Evolutionary conservation across 2,113 vertebrate genomes (phyloP), one percentile per base, ranked within the genome.

Genomic region (Serilophus lunatus): DNA sequence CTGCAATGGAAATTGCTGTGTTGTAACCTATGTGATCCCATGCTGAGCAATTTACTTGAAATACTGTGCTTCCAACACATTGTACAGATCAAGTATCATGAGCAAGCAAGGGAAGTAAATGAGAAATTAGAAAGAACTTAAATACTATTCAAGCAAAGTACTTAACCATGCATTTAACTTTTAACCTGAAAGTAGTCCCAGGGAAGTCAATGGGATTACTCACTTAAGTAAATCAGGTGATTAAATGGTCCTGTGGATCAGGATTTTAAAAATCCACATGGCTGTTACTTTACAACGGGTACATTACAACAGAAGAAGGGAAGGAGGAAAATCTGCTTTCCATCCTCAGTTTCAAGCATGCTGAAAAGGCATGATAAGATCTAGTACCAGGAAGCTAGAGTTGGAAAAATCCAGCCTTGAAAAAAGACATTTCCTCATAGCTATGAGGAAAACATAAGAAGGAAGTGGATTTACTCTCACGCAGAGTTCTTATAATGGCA

Each of bases 321-420:
- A 82, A 84, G 51, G 22, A 76, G 35, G 69, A 82, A 93, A 91
- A 91, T 91, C 74, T 93, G 63, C 28, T 96, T 95, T 93, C 65
- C 53, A 82, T 84, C 45, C 71, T 60, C 33, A 42, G 49, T 87
- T 91, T 90, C 70, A 80, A 91, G 60, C 33, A 16, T 64, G 56
- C 78, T 87, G 87, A 93, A 85, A 87, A 90, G 15, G 40, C 23
- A 3, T 65, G 88, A 91, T 93, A 95, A 92, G 82, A 92, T 94
- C 93, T 90, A 90, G 78, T 70, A 57, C 12, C 0, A 0, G 45
- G 70, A 96, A 90, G 36, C 72, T 44, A 42, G 92, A 79, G 24
- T 20, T 93, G 85, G 82, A 90, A 82, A 96, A 93, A 92, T 80
- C 71, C 59, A 90, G 53, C 57, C 87, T 94, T 92, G 90, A 95